phyloP scores from a whole-genome alignment of 2,888 invertebrate genomes.

The Orthosia incerta region DNA sequence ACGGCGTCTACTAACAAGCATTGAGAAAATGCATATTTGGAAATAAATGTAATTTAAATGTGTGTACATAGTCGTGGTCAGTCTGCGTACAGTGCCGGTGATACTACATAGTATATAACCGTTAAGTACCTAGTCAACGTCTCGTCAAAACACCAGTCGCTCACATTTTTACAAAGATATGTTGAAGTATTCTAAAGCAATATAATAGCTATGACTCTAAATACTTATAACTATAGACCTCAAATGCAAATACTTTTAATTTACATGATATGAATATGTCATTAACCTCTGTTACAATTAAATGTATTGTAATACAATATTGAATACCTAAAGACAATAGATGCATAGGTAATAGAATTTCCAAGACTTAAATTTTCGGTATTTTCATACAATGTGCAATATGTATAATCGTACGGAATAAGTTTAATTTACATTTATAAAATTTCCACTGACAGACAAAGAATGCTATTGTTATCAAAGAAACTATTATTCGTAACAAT shows the following conservation, averaged over 20 bases:
- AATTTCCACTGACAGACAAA: conserved; percentile 34
- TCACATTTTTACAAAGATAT: conserved; percentile 89
- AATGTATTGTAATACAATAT: conserved; percentile 77
- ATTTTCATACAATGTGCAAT: conserved; percentile 58
- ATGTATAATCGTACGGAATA: conserved; percentile 50
- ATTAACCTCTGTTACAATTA: conserved; percentile 89
- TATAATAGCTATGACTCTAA: conserved; percentile 90
- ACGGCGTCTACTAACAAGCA: conserved; percentile 80
- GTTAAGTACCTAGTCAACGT: conserved; percentile 70
- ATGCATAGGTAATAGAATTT: conserved; percentile 69
- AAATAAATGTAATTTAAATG: conserved; percentile 75
- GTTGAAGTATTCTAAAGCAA: conserved; percentile 91
- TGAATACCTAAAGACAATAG: conserved; percentile 83
- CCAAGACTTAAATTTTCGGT: conserved; percentile 62
- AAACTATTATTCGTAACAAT: conserved; percentile 46
- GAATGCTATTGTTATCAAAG: conserved; percentile 40
- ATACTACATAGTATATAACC: conserved; percentile 73
- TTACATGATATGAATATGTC: conserved; percentile 91
- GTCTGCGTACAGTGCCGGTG: conserved; percentile 82
- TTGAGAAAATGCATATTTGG: conserved; percentile 86
- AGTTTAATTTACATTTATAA: conserved; percentile 35
- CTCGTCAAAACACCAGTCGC: conserved; percentile 81
- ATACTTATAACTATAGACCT: conserved; percentile 90
- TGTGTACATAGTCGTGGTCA: conserved; percentile 78
- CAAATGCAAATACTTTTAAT: conserved; percentile 91